Base-by-base conservation (phyloP, 2,888 invertebrate genomes). In the Bembecia ichneumoniformis region DNA sequence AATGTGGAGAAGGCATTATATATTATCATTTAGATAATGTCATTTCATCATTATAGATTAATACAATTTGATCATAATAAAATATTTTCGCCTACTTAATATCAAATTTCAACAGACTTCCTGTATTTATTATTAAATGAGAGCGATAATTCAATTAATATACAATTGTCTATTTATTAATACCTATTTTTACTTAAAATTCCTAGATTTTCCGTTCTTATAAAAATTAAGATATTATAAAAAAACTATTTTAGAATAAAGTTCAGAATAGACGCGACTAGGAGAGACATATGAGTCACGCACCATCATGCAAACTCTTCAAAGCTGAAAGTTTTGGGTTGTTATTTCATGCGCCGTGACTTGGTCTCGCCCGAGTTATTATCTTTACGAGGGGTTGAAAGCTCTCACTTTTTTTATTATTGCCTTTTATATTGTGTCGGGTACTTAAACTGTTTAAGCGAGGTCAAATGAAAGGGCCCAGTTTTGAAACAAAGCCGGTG, bases 311-410 rank as follows among this genome's bases (percentile, higher is more conserved):
- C 14, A 44, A 44, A 17, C 44, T 44, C 44, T 44, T 44, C 7
- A 44, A 16, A 44, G 13, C 17, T 15, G 44, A 52, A 57, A 55
- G 40, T 52, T 51, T 57, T 58, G 63, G 64, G 54, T 62, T 28
- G 28, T 28, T 61, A 63, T 62, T 74, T 71, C 66, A 71, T 66
- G 62, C 63, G 54, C 64, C 63, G 64, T 66, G 71, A 69, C 66
- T 71, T 62, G 62, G 63, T 63, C 65, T 63, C 63, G 63, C 70
- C 68, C 64, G 54, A 69, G 75, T 77, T 79, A 80, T 80, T 81
- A 82, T 82, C 78, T 80, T 81, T 80, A 82, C 73, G 80, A 82
- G 79, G 80, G 78, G 77, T 75, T 82, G 74, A 81, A 77, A 80
- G 76, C 77, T 74, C 72, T 70, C 76, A 71, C 66, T 78, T 80